Evolutionary conservation across 1,140 invertebrate species (phyloP).

Genomic region (Bombus cullumanus): DNA sequence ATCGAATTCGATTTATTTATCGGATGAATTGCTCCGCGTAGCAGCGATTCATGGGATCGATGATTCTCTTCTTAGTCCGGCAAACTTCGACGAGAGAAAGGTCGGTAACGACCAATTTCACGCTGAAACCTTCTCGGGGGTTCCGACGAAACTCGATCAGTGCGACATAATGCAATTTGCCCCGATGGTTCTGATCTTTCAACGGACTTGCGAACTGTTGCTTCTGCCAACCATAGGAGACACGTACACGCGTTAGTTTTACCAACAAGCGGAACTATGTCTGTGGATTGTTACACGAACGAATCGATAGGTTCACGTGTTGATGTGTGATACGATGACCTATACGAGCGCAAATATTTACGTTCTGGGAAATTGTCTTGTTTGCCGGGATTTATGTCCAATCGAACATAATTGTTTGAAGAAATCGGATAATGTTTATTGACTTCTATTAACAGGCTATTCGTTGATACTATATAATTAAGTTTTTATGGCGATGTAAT

Average conservation of each 20-base stretch:
- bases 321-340: not conserved
- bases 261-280: not conserved
- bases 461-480: too few species aligned
- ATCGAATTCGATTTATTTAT: slow-evolving; percentile 44
- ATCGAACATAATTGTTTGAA: not conserved
- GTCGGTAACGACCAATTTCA: slow-evolving; percentile 40
- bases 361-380: not conserved
- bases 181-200: not conserved
- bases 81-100: slow-evolving; percentile 28
- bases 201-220: slow-evolving; percentile 30
- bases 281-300: not conserved
- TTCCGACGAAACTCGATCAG: slow-evolving; percentile 37
- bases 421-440: not conserved
- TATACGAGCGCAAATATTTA: not conserved
- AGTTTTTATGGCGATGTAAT: too few species aligned
- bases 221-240: slow-evolving; percentile 15
- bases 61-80: slow-evolving; percentile 6
- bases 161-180: slow-evolving; percentile 30
- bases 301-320: not conserved
- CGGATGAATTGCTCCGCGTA: not conserved
- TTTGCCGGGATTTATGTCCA: not conserved
- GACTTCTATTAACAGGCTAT: not conserved
- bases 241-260: slow-evolving; percentile 14
- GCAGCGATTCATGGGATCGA: slow-evolving; percentile 43
- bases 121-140: slow-evolving; percentile 22